Percentiles rank a stretch among this genome's conserved stretches.
These are phyloP conservation scores for Coptotermes formosanus DNA, from an alignment of 1,140 invertebrate species.

Conservation along the genomic window DNA sequence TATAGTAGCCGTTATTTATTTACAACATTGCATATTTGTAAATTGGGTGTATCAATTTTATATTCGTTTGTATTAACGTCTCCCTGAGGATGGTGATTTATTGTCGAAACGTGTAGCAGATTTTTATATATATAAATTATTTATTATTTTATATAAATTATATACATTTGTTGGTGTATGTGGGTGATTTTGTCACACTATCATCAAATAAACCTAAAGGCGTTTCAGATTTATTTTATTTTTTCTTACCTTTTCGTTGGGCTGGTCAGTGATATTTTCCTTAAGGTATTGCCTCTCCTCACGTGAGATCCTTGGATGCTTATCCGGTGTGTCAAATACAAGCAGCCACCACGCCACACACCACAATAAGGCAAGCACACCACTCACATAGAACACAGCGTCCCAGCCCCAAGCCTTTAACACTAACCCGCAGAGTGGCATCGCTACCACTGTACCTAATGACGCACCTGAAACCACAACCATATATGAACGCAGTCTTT, in stretches of 20 bases:
- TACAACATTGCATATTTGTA: no score
- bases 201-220: no score
- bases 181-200: no score
- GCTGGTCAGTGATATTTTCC: neutral
- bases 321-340: constrained; percentile 50
- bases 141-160: no score
- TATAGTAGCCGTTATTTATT: no score
- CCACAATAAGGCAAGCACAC: constrained; percentile 61
- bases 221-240: no score
- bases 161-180: no score
- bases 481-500: neutral
- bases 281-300: constrained; percentile 54
- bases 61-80: no score
- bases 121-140: no score
- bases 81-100: no score
- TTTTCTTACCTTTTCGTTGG: constrained; percentile 6
- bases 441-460: constrained; percentile 19
- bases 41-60: no score
- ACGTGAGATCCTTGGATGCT: constrained; percentile 52
- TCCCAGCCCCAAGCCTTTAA: constrained; percentile 28
- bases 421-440: constrained; percentile 28
- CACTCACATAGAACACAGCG: constrained; percentile 54
- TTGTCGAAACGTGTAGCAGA: no score
- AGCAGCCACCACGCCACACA: constrained; percentile 43
- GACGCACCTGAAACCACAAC: constrained; percentile 26